Conservation (phyloP, 2,113 vertebrate genomes). For the Oplegnathus fasciatus region DNA sequence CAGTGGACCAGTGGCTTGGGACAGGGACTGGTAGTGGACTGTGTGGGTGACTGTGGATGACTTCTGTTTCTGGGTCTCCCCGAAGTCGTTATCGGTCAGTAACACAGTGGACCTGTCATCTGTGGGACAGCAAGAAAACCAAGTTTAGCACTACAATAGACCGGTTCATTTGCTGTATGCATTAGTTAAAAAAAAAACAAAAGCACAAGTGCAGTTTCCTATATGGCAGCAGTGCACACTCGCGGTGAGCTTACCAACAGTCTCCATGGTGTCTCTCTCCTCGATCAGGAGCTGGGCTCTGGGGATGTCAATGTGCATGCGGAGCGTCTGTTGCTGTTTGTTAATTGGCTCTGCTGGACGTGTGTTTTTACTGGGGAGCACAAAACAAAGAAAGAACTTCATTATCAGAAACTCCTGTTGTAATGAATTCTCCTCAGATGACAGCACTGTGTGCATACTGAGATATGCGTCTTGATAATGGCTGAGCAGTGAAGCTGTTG, state of each 20-base stretch:
- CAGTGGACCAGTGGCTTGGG: slow-evolving; percentile 95
- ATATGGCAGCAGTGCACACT: background rate
- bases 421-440: background rate
- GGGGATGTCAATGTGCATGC: slow-evolving; percentile 99
- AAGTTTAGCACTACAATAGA: background rate
- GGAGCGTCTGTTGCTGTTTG: slow-evolving; percentile 96
- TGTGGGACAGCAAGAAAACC: slow-evolving; percentile 60
- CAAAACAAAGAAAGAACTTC: background rate
- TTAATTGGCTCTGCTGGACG: slow-evolving; percentile 96
- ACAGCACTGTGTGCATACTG: background rate
- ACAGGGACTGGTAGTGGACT: slow-evolving; percentile 97
- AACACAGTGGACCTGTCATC: slow-evolving; percentile 97
- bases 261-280: slow-evolving; percentile 98
- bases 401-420: too few species aligned
- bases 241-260: slow-evolving; percentile 88
- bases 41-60: slow-evolving; percentile 98
- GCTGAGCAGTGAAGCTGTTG: background rate
- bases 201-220: background rate
- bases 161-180: background rate
- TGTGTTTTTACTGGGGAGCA: slow-evolving; percentile 93
- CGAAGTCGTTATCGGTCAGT: slow-evolving; percentile 96
- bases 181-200: background rate
- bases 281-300: slow-evolving; percentile 97
- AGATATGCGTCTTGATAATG: background rate
- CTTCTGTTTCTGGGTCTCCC: slow-evolving; percentile 97